These are phyloP conservation scores for Sesia bembeciformis DNA, from an alignment of 2,888 invertebrate species.

Conservation along the genomic window DNA sequence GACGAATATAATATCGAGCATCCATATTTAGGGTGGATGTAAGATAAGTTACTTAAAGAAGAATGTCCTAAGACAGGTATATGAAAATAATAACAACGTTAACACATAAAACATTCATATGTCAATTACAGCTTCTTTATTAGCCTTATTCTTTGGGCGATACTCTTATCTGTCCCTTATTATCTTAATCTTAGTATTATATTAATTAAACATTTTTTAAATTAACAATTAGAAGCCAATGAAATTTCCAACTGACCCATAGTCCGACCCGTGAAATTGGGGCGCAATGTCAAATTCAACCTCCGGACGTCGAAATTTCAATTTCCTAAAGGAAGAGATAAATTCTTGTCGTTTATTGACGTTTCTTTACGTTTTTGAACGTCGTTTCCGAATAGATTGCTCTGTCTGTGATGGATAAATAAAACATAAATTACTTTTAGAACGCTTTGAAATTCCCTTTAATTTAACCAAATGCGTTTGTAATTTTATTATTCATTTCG, in stretches of 20 bases:
- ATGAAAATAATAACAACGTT: too few relatives aligned
- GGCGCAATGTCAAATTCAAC: not conserved
- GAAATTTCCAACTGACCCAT: not conserved
- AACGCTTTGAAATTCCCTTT: constrained; percentile 2
- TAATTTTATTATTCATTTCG: too few relatives aligned
- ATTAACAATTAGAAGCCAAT: not conserved
- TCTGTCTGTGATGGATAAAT: constrained; percentile 30
- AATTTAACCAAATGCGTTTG: not conserved
- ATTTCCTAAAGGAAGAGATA: constrained; percentile 52
- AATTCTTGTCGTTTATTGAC: constrained; percentile 45
- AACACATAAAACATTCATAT: too few relatives aligned
- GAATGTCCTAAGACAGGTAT: too few relatives aligned
- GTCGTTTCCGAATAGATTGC: constrained; percentile 41
- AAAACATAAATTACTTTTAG: constrained; percentile 21
- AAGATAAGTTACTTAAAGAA: too few relatives aligned
- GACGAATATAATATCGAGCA: too few relatives aligned
- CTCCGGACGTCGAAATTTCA: constrained; percentile 44
- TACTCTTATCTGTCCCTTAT: too few relatives aligned
- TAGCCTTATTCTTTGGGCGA: too few relatives aligned
- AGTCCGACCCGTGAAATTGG: not conserved
- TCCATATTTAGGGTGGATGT: too few relatives aligned
- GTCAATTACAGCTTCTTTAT: too few relatives aligned
- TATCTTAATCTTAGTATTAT: too few relatives aligned
- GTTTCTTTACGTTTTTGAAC: constrained; percentile 27
- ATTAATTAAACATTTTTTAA: too few relatives aligned